Base-by-base conservation (phyloP, 2,113 vertebrate genomes). In the Danionella cerebrum region DNA sequence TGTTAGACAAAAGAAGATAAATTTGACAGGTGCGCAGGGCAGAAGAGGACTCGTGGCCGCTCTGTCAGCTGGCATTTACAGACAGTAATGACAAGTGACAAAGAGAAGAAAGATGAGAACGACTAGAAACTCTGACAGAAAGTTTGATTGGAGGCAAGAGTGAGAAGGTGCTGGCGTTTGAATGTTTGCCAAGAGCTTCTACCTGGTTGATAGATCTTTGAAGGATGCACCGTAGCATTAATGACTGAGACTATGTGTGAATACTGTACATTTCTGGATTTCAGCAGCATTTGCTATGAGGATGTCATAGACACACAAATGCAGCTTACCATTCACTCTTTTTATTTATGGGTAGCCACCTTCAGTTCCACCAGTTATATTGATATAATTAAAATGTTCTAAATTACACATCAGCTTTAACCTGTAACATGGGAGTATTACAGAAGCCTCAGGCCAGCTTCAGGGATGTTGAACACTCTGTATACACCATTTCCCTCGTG, bases 111-210 rank as follows among this genome's bases (percentile, higher is more conserved):
- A 42, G 67, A 70, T 33, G 67, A 36, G 39, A 19, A 22, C 35
- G 19, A 24, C 6, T 5, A 33, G 47, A 62, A 51, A 16, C 18
- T 44, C 14, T 70, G 67, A 70, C 67, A 63, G 57, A 42, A 50
- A 62, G 57, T 62, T 25, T 63, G 67, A 70, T 62, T 21, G 57
- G 53, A 51, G 47, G 45, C 44, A 33, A 22, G 35, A 60, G 8
- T 51, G 67, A 69, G 67, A 69, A 21, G 21, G 44, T 27, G 55
- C 33, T 60, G 67, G 67, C 67, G 60, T 69, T 69, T 69, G 24
- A 59, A 41, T 60, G 55, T 60, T 48, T 58, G 45, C 55, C 67
- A 52, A 60, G 36, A 60, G 25, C 33, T 16, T 4, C 11, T 51
- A 25, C 45, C 31, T 48, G 29, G 16, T 63, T 48, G 42, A 35